Evolutionary conservation across 2,797 vertebrate genomes (phyloP), one percentile per base, ranked within the genome.

Genomic region (Chromis chromis): DNA sequence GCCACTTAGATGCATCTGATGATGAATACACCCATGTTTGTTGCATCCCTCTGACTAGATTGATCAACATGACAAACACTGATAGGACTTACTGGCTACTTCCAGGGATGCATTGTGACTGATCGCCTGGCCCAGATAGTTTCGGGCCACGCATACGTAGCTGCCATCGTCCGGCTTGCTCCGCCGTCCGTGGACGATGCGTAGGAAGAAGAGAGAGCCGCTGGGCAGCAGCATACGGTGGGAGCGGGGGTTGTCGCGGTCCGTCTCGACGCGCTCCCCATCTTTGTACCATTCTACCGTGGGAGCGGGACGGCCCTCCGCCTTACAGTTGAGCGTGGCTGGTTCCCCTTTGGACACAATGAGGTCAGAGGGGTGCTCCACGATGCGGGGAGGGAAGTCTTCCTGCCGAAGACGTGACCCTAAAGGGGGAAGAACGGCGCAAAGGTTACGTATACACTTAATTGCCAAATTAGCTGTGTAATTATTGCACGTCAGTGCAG

Each of bases 271-370:
- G 11, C 96, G 90, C 61, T 98, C 97, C 0, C 97, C 97, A 0
- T 94, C 97, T 86, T 98, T 98, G 91, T 97, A 98, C 97, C 97
- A 98, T 86, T 98, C 97, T 2, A 98, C 96, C 0, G 96, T 97
- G 48, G 97, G 97, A 0, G 90, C 83, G 0, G 97, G 97, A 36
- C 97, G 91, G 0, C 97, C 97, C 80, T 98, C 97, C 0, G 97
- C 97, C 76, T 98, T 98, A 75, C 97, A 98, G 93, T 98, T 98
- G 88, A 98, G 85, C 22, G 97, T 98, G 44, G 97, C 96, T 2
- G 97, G 97, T 70, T 98, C 97, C 86, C 97, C 97, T 84, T 98
- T 98, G 67, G 97, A 98, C 74, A 98, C 96, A 40, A 98, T 98
- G 50, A 98, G 90, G 85, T 98, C 97, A 1, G 97, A 98, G 40